Conservation (phyloP, 2,113 vertebrate species). For the Agapornis roseicollis region DNA sequence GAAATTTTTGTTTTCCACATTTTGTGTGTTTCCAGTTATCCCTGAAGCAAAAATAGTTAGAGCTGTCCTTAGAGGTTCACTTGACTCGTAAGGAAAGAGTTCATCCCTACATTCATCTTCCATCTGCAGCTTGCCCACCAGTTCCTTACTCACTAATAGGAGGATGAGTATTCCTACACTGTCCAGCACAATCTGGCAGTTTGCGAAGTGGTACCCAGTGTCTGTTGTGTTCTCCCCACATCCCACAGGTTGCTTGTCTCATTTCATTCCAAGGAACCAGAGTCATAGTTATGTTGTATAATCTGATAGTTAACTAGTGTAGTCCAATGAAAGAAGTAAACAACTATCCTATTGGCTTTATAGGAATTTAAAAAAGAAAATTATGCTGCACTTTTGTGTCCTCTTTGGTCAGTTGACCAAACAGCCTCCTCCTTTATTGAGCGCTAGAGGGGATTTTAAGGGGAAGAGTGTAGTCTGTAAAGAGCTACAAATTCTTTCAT, state of each 20-base stretch:
- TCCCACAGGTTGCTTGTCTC: neutral
- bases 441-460: neutral
- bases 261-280: neutral
- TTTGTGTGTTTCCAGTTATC: neutral
- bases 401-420: neutral
- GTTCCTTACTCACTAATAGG: neutral
- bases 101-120: neutral
- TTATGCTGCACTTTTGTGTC: neutral
- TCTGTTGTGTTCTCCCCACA: neutral
- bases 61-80: neutral
- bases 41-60: neutral
- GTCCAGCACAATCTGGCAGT: neutral
- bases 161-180: neutral
- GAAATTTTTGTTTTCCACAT: neutral
- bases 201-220: neutral
- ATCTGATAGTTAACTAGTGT: neutral
- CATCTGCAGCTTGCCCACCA: neutral
- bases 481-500: neutral
- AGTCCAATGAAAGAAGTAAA: neutral
- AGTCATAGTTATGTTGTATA: neutral
- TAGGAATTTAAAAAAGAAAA: neutral
- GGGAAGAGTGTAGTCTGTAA: neutral
- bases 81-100: neutral
- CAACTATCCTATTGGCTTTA: neutral
- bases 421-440: neutral